Base-by-base conservation (phyloP, 2,888 invertebrate genomes). In the Philhelius pedissequus region DNA sequence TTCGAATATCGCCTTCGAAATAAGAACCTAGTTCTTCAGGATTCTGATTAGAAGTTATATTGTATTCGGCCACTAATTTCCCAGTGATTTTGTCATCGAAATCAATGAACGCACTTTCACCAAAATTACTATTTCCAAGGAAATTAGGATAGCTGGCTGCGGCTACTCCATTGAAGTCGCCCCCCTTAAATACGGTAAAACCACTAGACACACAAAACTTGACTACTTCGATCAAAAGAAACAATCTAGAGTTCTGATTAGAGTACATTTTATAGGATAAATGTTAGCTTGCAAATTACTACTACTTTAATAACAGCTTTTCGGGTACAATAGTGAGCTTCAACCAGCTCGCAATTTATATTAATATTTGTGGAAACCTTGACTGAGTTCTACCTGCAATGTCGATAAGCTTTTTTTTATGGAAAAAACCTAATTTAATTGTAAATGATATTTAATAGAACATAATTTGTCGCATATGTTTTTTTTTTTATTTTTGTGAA, bases 1-100 rank as follows among this genome's bases (percentile, higher is more conserved):
- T 93, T 20, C 96, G 90, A 70, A 96, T 96, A 87, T 97, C 96
- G 4, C 96, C 96, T 89, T 96, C 95, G 0, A 94, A 93, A 88
- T 96, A 96, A n/a, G 93, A 93, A 0, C 96, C 96, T 87, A 95
- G 90, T 89, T 97, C 96, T 89, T 97, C 96, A 0, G 96, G 96
- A 89, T 96, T 96, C 86, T 93, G 92, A 0, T 45, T 35, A 0
- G 82, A 88, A 3, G 82, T 40, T 0, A 52, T 11, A 13, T 74
- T 77, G 32, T 87, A 82, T 2, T 86, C 77, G 1, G 86, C 87
- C 0, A 89, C 87, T 30, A 88, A 50, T 1, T 68, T 68, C 0
- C 88, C 88, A 0, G 88, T 88, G 0, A 70, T 87, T 81, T 89
- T 88, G 18, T 90, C 91, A 18, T 92, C 93, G 1, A 94, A 94